Percentiles rank a stretch among this genome's conserved stretches.
These are phyloP conservation scores for Aphodius granarius DNA, from an alignment of 2,888 invertebrate genomes.

Conservation along the genomic window DNA sequence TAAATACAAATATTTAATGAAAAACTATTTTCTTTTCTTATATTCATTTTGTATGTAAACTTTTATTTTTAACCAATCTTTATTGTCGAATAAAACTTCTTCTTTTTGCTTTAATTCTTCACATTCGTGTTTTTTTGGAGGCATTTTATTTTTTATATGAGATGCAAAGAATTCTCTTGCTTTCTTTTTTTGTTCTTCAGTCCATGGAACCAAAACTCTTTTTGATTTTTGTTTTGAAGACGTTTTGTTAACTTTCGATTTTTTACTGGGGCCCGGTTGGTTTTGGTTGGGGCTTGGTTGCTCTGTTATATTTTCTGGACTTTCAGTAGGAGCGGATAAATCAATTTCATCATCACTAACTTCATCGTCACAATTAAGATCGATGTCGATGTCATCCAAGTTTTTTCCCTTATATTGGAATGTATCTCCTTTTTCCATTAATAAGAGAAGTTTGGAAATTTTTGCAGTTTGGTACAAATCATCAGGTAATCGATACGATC, in stretches of 20 bases:
- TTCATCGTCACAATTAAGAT: conserved; percentile 30
- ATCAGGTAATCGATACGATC: conserved; percentile 9
- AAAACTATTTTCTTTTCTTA: not conserved
- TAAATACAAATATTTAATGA: too few relatives aligned
- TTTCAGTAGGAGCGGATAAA: not conserved
- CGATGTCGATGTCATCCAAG: conserved; percentile 29
- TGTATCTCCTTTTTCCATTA: conserved; percentile 14
- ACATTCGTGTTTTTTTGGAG: conserved; percentile 5
- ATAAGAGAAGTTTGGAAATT: not conserved
- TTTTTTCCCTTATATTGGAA: conserved; percentile 16
- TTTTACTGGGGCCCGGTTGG: not conserved
- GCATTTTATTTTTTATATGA: conserved; percentile 6
- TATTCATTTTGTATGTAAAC: not conserved
- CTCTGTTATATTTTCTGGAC: not conserved
- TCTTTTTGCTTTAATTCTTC: not conserved
- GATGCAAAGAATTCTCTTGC: not conserved
- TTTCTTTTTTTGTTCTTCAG: conserved; percentile 4
- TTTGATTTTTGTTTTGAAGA: not conserved
- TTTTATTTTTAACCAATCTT: not conserved
- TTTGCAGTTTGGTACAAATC: conserved; percentile 12
- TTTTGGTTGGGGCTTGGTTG: not conserved
- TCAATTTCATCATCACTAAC: not conserved
- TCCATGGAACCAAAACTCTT: conserved; percentile 11
- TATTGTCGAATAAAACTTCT: not conserved
- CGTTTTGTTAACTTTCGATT: not conserved